Percentiles rank a stretch among this genome's conserved stretches.
Conservation (phyloP, 1,140 invertebrate genomes). For the Aphaenogaster floridana region DNA sequence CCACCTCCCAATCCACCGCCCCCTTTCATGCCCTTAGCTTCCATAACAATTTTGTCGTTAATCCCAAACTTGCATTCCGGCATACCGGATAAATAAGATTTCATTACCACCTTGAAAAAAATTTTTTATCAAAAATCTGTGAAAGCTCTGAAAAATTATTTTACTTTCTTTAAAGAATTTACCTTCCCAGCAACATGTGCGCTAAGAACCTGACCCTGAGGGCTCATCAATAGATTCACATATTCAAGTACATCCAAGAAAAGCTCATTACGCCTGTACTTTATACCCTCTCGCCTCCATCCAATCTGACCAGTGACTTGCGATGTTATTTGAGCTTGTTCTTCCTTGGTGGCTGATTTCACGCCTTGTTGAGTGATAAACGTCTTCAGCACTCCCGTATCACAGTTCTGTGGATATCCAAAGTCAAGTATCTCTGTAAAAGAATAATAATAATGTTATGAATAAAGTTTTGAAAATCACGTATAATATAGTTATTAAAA, state of each 20-base stretch:
- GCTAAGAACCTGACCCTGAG: conserved; percentile 99
- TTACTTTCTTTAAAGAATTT: conserved; percentile 38
- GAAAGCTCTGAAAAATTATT: neutral
- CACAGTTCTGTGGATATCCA: conserved; percentile 99
- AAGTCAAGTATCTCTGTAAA: conserved; percentile 99
- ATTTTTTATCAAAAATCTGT: conserved; percentile 23
- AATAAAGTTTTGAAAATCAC: neutral
- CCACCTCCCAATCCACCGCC: conserved; percentile 89
- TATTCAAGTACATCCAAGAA: conserved; percentile 99
- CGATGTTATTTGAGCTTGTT: conserved; percentile 99
- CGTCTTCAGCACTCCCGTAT: conserved; percentile 99
- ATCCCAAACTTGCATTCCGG: conserved; percentile 99
- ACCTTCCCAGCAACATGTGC: conserved; percentile 99
- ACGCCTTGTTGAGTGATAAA: conserved; percentile 99
- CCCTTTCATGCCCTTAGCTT: conserved; percentile 95
- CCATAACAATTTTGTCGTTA: conserved; percentile 99
- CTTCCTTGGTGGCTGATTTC: conserved; percentile 99
- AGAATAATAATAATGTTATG: neutral
- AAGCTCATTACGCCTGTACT: conserved; percentile 99
- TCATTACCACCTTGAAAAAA: conserved; percentile 95
- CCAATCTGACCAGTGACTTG: conserved; percentile 99
- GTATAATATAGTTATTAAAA: neutral
- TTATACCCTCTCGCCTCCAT: conserved; percentile 99
- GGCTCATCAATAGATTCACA: conserved; percentile 99
- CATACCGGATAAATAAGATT: conserved; percentile 99